Evolutionary conservation across 2,113 vertebrate genomes (phyloP).

Genomic region (Nanorana parkeri): DNA sequence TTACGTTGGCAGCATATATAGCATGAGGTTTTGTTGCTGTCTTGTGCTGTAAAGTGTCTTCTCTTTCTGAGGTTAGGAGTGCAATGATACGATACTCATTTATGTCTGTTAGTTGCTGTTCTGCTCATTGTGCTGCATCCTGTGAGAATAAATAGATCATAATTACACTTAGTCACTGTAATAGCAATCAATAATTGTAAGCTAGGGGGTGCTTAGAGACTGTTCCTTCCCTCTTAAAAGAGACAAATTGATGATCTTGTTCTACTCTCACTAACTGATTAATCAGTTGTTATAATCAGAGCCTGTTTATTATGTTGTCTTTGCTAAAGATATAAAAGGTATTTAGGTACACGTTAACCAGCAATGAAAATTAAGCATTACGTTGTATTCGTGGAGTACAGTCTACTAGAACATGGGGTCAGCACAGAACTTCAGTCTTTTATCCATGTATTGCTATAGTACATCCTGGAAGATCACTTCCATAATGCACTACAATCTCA

Average conservation of each 20-base stretch:
- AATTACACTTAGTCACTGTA: slow-evolving; percentile 72
- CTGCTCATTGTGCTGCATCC: slow-evolving; percentile 63
- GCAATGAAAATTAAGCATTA: too few relatives aligned
- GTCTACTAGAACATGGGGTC: too few relatives aligned
- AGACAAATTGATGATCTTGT: slow-evolving; percentile 67
- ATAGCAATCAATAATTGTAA: slow-evolving; percentile 75
- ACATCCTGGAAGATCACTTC: too few relatives aligned
- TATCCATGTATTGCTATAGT: too few relatives aligned
- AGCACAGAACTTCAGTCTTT: too few relatives aligned
- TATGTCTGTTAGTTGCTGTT: slow-evolving; percentile 66
- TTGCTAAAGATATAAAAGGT: too few relatives aligned
- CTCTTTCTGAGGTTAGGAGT: not conserved
- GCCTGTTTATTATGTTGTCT: not conserved
- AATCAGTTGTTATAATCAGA: not conserved
- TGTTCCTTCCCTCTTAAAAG: slow-evolving; percentile 61
- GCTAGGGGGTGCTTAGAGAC: slow-evolving; percentile 69
- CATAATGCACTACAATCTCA: too few relatives aligned
- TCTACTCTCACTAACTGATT: not conserved
- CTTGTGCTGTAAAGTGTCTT: not conserved
- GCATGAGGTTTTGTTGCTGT: too few relatives aligned
- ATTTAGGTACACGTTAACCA: too few relatives aligned
- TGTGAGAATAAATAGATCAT: slow-evolving; percentile 67
- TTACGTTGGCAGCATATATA: too few relatives aligned
- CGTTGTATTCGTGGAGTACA: too few relatives aligned
- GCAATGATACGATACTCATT: slow-evolving; percentile 68